phyloP scores from a whole-genome alignment of 2,113 vertebrate species.

The Furnarius figulus region DNA sequence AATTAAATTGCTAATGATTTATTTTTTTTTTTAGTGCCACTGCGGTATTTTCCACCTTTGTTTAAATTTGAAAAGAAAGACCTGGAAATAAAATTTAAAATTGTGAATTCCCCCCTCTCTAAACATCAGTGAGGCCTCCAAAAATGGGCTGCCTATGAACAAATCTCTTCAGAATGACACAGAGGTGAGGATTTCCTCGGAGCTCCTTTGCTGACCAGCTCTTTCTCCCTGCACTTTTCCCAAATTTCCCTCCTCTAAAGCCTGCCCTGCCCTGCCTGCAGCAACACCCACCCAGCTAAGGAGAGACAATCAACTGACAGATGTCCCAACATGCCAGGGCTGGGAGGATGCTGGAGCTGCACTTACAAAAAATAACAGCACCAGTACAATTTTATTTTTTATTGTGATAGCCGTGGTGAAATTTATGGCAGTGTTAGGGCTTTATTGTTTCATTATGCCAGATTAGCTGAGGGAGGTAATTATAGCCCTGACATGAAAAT shows the following conservation, averaged over 20 bases:
- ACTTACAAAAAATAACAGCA: slow-evolving; percentile 65
- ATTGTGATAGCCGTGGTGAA: slow-evolving; percentile 69
- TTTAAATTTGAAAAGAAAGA: slow-evolving; percentile 48
- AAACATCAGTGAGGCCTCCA: slow-evolving; percentile 36
- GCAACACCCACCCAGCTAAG: slow-evolving; percentile 43
- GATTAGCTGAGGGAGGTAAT: slow-evolving; percentile 71
- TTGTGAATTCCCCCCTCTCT: slow-evolving; percentile 25
- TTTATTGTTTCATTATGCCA: slow-evolving; percentile 70
- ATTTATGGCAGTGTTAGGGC: slow-evolving; percentile 65
- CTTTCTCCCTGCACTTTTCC: slow-evolving; percentile 6
- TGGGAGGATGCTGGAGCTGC: slow-evolving; percentile 29
- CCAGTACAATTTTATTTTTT: slow-evolving; percentile 74
- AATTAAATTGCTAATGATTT: slow-evolving; percentile 75
- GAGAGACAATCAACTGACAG: slow-evolving; percentile 62
- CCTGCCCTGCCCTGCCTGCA: slow-evolving; percentile 25
- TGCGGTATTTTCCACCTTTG: slow-evolving; percentile 69
- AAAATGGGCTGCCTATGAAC: not conserved
- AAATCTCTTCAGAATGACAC: not conserved
- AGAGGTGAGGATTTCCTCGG: not conserved
- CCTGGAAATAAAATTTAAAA: not conserved
- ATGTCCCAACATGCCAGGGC: slow-evolving; percentile 56
- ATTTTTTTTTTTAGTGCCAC: slow-evolving; percentile 68
- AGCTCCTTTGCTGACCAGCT: slow-evolving; percentile 38
- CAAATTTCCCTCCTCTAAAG: slow-evolving; percentile 19
- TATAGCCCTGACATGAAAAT: slow-evolving; percentile 70